phyloP scores from a whole-genome alignment of 1,140 invertebrate genomes.

The Homarus americanus region DNA sequence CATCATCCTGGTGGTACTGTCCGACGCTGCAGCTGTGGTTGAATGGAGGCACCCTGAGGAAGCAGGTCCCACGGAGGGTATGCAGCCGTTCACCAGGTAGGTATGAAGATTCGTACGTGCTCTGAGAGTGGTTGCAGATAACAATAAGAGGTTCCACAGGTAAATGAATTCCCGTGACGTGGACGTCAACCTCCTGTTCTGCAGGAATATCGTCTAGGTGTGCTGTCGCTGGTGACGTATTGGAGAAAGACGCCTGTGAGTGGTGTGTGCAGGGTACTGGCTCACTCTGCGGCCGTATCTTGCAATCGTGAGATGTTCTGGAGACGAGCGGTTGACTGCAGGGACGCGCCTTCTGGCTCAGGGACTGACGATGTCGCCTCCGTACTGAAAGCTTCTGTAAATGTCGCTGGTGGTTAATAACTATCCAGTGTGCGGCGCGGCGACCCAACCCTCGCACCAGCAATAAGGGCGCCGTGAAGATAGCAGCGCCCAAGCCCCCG shows the following conservation, averaged over 20 bases:
- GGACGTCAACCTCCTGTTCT: neutral
- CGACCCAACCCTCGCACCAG: constrained; percentile 27
- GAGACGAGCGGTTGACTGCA: constrained; percentile 36
- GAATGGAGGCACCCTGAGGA: neutral
- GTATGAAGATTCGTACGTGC: neutral
- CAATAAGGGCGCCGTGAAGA: constrained; percentile 33
- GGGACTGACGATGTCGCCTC: neutral
- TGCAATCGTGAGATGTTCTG: neutral
- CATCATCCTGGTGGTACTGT: neutral
- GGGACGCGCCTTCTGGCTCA: constrained; percentile 3
- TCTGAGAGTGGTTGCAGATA: neutral
- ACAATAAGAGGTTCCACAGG: constrained; percentile 35
- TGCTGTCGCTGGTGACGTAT: neutral
- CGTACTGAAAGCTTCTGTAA: constrained; percentile 43
- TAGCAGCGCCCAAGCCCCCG: neutral
- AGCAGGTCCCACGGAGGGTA: neutral
- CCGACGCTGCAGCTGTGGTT: neutral
- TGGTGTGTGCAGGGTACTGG: neutral
- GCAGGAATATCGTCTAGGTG: neutral
- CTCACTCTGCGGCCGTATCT: constrained; percentile 23
- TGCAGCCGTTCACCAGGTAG: neutral
- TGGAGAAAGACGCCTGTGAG: neutral
- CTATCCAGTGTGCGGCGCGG: constrained; percentile 49
- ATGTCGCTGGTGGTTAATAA: constrained; percentile 30
- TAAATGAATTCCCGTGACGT: constrained; percentile 27